Evolutionary conservation across 2,888 invertebrate species (phyloP), one percentile per base, ranked within the genome.

Genomic region (Galerucella nymphaeae): DNA sequence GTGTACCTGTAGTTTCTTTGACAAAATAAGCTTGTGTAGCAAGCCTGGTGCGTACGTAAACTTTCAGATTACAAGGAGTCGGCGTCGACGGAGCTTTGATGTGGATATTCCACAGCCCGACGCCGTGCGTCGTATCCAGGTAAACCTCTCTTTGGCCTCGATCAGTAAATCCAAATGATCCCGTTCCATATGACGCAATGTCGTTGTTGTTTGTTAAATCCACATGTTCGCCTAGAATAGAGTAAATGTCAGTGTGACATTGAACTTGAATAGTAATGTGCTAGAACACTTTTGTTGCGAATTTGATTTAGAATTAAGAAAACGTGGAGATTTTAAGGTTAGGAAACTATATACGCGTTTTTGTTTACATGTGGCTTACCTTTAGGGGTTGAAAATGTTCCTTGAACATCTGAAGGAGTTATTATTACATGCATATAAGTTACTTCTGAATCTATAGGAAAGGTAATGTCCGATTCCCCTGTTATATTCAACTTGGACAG

Each of bases 131-230:
- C 65, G 79, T 75, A 68, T 80, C 81, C 63, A 85, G 77, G 76
- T 82, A 82, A 57, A 84, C 78, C 71, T 84, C 83, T 73, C 80
- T 76, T 58, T 74, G 75, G 64, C 76, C 77, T 41, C 86, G 82
- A 0, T 76, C 76, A 16, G 62, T 73, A 65, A 74, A 74, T 63
- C 71, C 66, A 72, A 82, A 80, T 57, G 84, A 84, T 61, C 86
- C 81, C 3, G 84, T 76, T 0, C 89, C 88, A 85, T 89, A 90
- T 16, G 82, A 76, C 0, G 82, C 80, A n/a, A 89, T 88, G 2
- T 88, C 88, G 0, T 87, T 83, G 23, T 79, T 80, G 83, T 89
- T 88, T 85, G 87, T 87, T 5, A 90, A 82, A 81, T 90, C 88
- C 59, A 90, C 87, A 81, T 87, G 87, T 14, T 88, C 87, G 38